A percentile compares a stretch with the other conserved stretches of the same genome.
Conservation (phyloP, 2,797 vertebrate genomes). For the Limnodromus scolopaceus region DNA sequence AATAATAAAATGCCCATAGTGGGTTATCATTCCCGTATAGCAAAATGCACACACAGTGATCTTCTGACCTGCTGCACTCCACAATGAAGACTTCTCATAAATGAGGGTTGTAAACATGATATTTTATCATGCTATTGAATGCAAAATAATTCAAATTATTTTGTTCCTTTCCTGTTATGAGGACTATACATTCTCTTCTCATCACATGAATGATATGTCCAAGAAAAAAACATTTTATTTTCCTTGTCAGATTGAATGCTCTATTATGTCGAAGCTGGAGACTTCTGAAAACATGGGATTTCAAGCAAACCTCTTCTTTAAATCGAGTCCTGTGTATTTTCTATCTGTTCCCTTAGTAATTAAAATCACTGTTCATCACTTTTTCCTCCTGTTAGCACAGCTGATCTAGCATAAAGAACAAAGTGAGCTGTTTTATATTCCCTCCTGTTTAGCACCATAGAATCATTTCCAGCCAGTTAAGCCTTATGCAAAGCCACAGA, state of each 20-base stretch:
- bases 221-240: background rate
- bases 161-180: background rate
- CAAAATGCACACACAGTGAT: background rate
- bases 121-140: background rate
- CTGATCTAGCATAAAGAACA: background rate
- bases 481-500: background rate
- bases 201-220: background rate
- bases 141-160: background rate
- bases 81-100: background rate
- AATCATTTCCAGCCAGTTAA: constrained; percentile 24
- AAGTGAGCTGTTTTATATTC: background rate
- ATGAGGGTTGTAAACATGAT: background rate
- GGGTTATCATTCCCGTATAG: background rate
- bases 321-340: background rate
- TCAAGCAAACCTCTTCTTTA: background rate
- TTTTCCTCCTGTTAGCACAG: background rate
- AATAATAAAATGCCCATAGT: background rate
- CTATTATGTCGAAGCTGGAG: background rate
- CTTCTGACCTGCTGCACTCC: background rate
- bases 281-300: background rate
- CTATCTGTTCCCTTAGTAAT: background rate
- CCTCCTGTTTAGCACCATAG: background rate
- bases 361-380: background rate
- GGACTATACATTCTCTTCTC: background rate
- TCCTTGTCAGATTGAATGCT: background rate